Evolutionary conservation across 2,113 vertebrate species (phyloP).

Genomic region (Glaucomys volans): DNA sequence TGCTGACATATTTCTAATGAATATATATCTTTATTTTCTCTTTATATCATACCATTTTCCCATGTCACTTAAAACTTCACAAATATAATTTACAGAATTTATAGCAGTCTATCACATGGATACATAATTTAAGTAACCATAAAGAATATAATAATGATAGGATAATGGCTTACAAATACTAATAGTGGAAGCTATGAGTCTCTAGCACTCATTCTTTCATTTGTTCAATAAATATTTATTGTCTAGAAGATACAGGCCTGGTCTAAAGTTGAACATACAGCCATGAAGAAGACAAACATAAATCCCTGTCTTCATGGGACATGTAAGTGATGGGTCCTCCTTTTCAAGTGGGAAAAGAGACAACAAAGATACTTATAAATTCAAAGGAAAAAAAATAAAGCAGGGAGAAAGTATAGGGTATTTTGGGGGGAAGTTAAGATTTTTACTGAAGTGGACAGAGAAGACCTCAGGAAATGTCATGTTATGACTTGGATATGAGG

Average conservation of each 20-base stretch:
- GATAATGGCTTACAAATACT: background rate
- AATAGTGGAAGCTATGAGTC: background rate
- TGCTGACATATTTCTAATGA: background rate
- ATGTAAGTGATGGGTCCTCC: background rate
- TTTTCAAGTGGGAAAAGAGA: background rate
- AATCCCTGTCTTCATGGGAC: background rate
- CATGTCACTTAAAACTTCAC: background rate
- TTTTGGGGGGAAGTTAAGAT: background rate
- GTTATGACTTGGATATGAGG: no score
- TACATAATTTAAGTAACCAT: background rate
- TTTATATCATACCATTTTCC: background rate
- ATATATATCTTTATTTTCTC: background rate
- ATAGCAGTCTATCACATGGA: background rate
- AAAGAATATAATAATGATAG: background rate
- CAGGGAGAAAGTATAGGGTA: background rate
- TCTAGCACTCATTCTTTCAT: background rate
- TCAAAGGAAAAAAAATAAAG: background rate
- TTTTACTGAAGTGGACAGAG: background rate
- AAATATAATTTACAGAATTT: slow-evolving; percentile 23
- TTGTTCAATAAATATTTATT: background rate
- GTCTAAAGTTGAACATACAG: background rate
- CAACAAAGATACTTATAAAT: slow-evolving; percentile 35
- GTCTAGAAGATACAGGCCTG: background rate
- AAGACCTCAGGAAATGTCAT: background rate
- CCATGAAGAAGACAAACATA: background rate